Base-by-base conservation (phyloP, 35 echinoderm and acorn worm genomes). In the Antedon bifida region DNA sequence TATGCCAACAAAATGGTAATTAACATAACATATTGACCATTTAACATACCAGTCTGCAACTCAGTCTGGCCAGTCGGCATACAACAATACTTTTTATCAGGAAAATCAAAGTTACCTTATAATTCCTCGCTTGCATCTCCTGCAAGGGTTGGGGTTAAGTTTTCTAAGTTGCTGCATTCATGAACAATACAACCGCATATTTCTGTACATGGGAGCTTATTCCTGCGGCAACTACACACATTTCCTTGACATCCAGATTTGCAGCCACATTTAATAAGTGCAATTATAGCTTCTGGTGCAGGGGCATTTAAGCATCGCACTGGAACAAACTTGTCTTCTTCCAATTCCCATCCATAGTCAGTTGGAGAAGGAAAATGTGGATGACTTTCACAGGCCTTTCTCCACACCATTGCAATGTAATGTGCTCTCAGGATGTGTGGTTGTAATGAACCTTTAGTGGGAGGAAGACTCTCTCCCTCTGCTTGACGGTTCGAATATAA, bases 161-260 rank as follows among this genome's bases (percentile, higher is more conserved):
- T 16, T 44, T 16, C 39, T 44, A 44, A 44, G 39, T 44, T 44
- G 39, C 39, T 44, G 16, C 39, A 33, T 14, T 17, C 4, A 34
- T 31, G 26, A 34, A 19, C 17, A 79, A 79, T n/a, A 33, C 77
- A 79, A 35, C 77, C 32, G 33, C 77, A 79, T 35, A 79, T 32
- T 17, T 79, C 77, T 79, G 77, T 79, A 79, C 77, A 79, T 4
- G 77, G 77, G 17, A 79, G 77, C 35, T 16, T 35, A 79, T 79
- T 79, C 0, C 35, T 79, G 31, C 28, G 28, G 31, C 77, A 79
- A 79, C 77, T 79, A 33, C 77, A 44, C 5, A 44, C 5, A 8
- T 44, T 44, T 44, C 77, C 31, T 1, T 33, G 29, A 35, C 77
- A 79, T 79, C 77, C 77, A 19, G 77, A n/a, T 79, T 33, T 79